Conservation (phyloP, 1,140 invertebrate genomes). For the Drosophila truncata region DNA sequence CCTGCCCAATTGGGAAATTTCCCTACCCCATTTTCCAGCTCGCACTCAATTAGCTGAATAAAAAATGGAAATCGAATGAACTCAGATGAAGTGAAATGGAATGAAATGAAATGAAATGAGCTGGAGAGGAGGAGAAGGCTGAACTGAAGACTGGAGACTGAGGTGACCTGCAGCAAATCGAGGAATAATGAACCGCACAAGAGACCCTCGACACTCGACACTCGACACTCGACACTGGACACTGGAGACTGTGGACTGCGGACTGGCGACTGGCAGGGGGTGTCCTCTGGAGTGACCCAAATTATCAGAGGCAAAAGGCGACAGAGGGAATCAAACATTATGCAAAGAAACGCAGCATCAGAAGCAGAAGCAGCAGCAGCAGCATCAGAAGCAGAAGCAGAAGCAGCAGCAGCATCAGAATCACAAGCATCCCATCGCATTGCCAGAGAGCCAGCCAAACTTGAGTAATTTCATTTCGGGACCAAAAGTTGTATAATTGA, state of each 20-base stretch:
- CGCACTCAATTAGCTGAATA: conserved; percentile 60
- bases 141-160: neutral
- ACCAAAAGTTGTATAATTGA: conserved; percentile 65
- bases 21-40: conserved; percentile 24
- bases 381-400: neutral
- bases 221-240: neutral
- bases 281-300: conserved; percentile 43
- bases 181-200: conserved; percentile 54
- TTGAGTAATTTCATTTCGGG: conserved; percentile 61
- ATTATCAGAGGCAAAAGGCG: conserved; percentile 31
- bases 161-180: conserved; percentile 60
- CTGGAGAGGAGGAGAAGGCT: neutral
- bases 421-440: neutral
- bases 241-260: neutral
- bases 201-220: conserved; percentile 5
- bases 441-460: conserved; percentile 12
- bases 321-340: conserved; percentile 42
- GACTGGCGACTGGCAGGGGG: neutral
- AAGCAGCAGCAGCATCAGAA: too few species aligned
- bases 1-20: conserved; percentile 21
- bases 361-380: neutral
- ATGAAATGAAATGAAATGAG: conserved; percentile 11
- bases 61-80: conserved; percentile 27
- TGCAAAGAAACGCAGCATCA: conserved; percentile 10
- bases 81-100: conserved; percentile 15